Percentiles rank a stretch among this genome's conserved stretches.
Conservation (phyloP, 2,888 invertebrate genomes). For the Elmis aenea region DNA sequence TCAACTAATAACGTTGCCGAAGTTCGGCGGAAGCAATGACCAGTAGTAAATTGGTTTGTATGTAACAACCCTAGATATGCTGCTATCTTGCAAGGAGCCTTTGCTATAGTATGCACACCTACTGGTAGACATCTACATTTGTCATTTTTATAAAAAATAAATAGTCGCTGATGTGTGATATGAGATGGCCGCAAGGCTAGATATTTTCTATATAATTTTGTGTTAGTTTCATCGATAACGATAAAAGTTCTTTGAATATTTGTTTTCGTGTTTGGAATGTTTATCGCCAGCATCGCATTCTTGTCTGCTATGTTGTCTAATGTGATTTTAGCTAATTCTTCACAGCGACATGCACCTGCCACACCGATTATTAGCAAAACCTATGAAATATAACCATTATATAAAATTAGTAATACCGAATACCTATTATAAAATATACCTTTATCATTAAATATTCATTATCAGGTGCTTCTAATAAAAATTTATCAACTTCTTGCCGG, state of each 20-base stretch:
- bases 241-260: neutral
- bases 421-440: too few relatives aligned
- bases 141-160: neutral
- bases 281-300: neutral
- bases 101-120: neutral
- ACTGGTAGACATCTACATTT: neutral
- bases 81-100: conserved; percentile 2
- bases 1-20: conserved; percentile 4
- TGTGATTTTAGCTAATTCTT: too few relatives aligned
- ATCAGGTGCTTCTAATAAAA: too few relatives aligned
- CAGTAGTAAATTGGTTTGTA: conserved; percentile 1
- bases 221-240: neutral
- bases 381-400: too few relatives aligned
- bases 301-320: too few relatives aligned
- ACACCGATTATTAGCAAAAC: too few relatives aligned
- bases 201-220: neutral
- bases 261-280: neutral
- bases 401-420: too few relatives aligned
- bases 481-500: too few relatives aligned
- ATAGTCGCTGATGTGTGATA: neutral
- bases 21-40: conserved; percentile 3
- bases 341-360: too few relatives aligned
- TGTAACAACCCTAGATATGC: conserved; percentile 1
- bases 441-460: too few relatives aligned
- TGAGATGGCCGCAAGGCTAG: neutral